Base-by-base conservation (phyloP, 2,113 vertebrate species). In the Irena cyanogastra region DNA sequence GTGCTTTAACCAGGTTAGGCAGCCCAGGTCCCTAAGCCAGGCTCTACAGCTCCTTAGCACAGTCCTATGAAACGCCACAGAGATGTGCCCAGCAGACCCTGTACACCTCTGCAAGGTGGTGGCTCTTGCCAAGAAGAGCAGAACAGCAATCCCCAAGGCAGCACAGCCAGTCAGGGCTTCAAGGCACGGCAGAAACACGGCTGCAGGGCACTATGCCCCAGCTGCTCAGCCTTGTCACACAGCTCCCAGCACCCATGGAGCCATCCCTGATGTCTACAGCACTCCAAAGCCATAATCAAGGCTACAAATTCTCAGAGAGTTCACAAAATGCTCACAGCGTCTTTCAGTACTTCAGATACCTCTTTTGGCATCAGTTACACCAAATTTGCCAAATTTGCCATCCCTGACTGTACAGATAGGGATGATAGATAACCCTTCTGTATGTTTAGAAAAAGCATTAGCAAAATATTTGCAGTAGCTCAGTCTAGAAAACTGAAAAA, bases 391-490 rank as follows among this genome's bases (percentile, higher is more conserved):
- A 54, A 41, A 90, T 77, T 68, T 66, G 6, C 39, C 7, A 45
- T 65, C 26, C 45, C 41, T 72, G 17, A 72, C 17, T 39, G 30
- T 70, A 42, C 35, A 65, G 44, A 57, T 7, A n/a, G n/a, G n/a
- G n/a, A n/a, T n/a, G n/a, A n/a, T n/a, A n/a, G 94, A 97, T 97
- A 96, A 97, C 97, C 96, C 95, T 89, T 91, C 90, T 45, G 27
- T 77, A 96, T 65, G 75, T 89, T 92, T 96, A 94, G 96, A 92
- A 83, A 76, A 95, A 90, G 95, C 97, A 97, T 96, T 96, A 97
- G 83, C 61, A 91, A 95, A 95, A 97, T 93, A 87, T 95, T 96
- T 90, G 60, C 76, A 96, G 83, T 84, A 95, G 84, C 89, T 95
- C 79, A 84, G 69, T 82, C 90, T 96, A n/a, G n/a, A n/a, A n/a